Evolutionary conservation across 2,888 invertebrate species (phyloP).

Genomic region (Agrotis puta): DNA sequence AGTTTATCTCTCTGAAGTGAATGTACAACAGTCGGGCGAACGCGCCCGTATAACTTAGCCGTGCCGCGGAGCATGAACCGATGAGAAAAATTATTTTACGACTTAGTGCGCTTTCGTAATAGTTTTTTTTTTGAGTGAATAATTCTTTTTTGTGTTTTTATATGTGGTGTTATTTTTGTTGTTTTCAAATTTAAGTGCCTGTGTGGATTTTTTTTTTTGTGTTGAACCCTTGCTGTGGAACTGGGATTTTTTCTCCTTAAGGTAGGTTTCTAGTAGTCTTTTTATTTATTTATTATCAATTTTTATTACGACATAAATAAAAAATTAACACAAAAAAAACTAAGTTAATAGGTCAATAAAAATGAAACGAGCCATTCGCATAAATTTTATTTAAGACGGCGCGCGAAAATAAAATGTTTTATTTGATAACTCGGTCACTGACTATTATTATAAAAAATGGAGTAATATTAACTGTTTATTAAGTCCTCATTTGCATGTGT

Average conservation of each 20-base stretch:
- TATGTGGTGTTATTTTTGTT: constrained; percentile 3
- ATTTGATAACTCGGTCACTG: constrained; percentile 32
- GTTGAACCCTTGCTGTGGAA: constrained; percentile 24
- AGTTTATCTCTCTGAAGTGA: constrained; percentile 19
- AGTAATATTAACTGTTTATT: constrained; percentile 32
- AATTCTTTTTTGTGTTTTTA: constrained; percentile 23
- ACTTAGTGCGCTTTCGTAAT: constrained; percentile 50
- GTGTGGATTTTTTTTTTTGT: constrained; percentile 51
- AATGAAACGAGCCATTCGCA: neutral
- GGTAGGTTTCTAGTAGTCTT: constrained; percentile 36
- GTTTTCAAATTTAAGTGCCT: constrained; percentile 33
- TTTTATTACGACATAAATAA: neutral
- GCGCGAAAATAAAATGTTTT: neutral
- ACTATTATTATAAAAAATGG: constrained; percentile 31
- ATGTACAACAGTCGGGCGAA: constrained; percentile 45
- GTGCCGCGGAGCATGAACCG: constrained; percentile 26
- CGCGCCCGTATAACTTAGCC: constrained; percentile 33
- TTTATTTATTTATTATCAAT: neutral
- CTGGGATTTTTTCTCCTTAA: constrained; percentile 37
- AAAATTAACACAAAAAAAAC: neutral
- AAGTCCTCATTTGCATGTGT: constrained; percentile 64
- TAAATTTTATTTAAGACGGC: neutral
- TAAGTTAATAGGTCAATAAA: neutral
- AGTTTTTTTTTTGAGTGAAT: constrained; percentile 45
- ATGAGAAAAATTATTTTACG: constrained; percentile 36